A percentile compares a stretch with the other conserved stretches of the same genome.
Evolutionary conservation across 2,888 invertebrate genomes (phyloP).

Genomic region (Cephus nigrinus): DNA sequence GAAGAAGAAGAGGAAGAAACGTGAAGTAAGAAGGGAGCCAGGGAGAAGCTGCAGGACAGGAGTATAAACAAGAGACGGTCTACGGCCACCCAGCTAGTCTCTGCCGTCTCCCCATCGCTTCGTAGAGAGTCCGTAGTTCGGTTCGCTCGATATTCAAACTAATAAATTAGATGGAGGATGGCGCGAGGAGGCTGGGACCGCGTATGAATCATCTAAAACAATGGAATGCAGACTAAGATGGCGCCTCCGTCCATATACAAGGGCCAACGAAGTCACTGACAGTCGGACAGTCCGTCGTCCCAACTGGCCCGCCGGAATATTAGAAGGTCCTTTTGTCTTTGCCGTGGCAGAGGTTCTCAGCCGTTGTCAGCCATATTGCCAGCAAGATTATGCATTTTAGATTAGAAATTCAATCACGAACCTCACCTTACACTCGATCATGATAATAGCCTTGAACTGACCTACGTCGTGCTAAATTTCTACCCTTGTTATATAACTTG

Average conservation of each 20-base stretch:
- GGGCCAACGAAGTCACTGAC: conserved; percentile 38
- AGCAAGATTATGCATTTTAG: not conserved
- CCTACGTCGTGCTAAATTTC: not conserved
- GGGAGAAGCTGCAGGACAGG: conserved; percentile 32
- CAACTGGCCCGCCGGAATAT: conserved; percentile 16
- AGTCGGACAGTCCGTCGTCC: conserved; percentile 51
- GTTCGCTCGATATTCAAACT: conserved; percentile 65
- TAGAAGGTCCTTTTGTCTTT: conserved; percentile 46
- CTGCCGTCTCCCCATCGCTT: conserved; percentile 32
- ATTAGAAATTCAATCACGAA: not conserved
- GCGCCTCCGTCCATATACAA: conserved; percentile 50
- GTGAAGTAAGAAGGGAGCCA: conserved; percentile 7
- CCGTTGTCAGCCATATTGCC: not conserved
- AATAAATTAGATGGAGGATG: conserved; percentile 60
- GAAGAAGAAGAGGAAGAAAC: conserved; percentile 31
- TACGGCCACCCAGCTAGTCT: conserved; percentile 62
- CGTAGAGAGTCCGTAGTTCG: conserved; percentile 23
- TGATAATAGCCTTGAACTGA: not conserved
- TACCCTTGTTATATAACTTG: not conserved
- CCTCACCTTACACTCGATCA: not conserved
- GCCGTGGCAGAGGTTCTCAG: conserved; percentile 13
- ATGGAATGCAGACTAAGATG: conserved; percentile 66
- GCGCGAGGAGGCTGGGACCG: conserved; percentile 49
- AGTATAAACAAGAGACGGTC: conserved; percentile 53
- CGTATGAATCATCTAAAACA: conserved; percentile 66